Conservation (phyloP, 2,888 invertebrate species). For the Agrenia bidenticulata region DNA sequence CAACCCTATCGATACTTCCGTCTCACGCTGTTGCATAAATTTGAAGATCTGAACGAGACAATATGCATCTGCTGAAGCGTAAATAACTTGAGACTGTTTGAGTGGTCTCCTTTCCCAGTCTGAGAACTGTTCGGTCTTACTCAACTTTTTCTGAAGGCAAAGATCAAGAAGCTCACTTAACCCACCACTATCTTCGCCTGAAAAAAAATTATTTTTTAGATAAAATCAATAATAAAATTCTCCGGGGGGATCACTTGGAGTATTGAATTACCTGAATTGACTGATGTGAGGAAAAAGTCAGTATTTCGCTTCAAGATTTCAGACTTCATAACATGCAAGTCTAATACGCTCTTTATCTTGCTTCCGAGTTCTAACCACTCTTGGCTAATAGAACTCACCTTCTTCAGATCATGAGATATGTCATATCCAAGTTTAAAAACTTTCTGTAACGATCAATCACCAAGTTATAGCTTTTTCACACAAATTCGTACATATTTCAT, state of each 20-base stretch:
- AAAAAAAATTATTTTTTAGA: not conserved
- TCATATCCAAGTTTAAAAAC: slow-evolving; percentile 60
- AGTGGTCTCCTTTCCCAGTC: slow-evolving; percentile 87
- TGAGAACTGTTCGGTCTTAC: slow-evolving; percentile 87
- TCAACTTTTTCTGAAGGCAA: slow-evolving; percentile 73
- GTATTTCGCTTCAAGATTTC: slow-evolving; percentile 34
- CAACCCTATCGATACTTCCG: slow-evolving; percentile 16
- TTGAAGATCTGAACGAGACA: slow-evolving; percentile 78
- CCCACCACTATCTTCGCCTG: slow-evolving; percentile 56
- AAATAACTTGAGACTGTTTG: slow-evolving; percentile 72
- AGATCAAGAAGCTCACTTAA: slow-evolving; percentile 69
- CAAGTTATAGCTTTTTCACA: too few relatives aligned
- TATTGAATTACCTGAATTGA: not conserved
- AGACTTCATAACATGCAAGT: slow-evolving; percentile 36
- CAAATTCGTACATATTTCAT: too few relatives aligned
- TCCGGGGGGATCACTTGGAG: not conserved
- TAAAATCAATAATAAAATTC: not conserved
- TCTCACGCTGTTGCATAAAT: slow-evolving; percentile 59
- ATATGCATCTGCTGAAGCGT: slow-evolving; percentile 86
- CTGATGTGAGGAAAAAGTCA: slow-evolving; percentile 23
- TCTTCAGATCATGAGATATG: slow-evolving; percentile 63
- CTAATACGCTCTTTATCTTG: slow-evolving; percentile 35
- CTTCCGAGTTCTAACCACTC: slow-evolving; percentile 58
- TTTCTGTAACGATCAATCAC: too few relatives aligned
- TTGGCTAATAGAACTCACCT: slow-evolving; percentile 65